Evolutionary conservation across 2,797 vertebrate species (phyloP).

Genomic region (Lemur catta): DNA sequence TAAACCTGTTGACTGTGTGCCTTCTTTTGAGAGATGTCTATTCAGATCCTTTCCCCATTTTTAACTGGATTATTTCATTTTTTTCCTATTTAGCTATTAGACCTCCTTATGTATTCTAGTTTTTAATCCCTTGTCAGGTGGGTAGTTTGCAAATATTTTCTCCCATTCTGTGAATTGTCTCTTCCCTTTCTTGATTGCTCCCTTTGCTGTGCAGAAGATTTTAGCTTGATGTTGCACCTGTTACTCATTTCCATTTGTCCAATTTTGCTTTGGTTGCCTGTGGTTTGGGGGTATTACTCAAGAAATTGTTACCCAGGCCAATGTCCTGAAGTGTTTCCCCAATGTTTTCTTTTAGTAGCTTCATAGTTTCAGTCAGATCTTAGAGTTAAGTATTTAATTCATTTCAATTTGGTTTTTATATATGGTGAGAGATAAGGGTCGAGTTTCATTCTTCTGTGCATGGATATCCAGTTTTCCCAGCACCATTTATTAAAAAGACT

Average conservation of each 20-base stretch:
- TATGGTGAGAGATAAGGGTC: too few relatives aligned
- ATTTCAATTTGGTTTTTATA: too few relatives aligned
- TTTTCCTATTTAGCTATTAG: too few relatives aligned
- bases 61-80: not conserved
- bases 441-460: too few relatives aligned
- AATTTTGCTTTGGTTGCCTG: not conserved
- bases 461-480: too few relatives aligned
- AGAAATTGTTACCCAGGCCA: too few relatives aligned
- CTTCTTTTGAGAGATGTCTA: not conserved
- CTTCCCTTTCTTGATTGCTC: not conserved
- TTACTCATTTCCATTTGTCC: not conserved
- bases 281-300: too few relatives aligned
- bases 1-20: not conserved
- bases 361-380: too few relatives aligned
- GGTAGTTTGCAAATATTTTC: not conserved
- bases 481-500: too few relatives aligned
- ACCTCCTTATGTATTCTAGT: not conserved
- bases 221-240: not conserved
- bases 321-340: not conserved
- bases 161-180: not conserved
- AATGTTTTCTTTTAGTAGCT: too few relatives aligned
- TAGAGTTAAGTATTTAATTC: too few relatives aligned
- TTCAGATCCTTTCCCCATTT: too few relatives aligned
- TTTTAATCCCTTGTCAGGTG: not conserved
- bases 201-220: not conserved